Percentiles rank a stretch among this genome's conserved stretches.
Evolutionary conservation across 2,113 vertebrate genomes (phyloP).

Genomic region (Protomyctophum bolini): DNA sequence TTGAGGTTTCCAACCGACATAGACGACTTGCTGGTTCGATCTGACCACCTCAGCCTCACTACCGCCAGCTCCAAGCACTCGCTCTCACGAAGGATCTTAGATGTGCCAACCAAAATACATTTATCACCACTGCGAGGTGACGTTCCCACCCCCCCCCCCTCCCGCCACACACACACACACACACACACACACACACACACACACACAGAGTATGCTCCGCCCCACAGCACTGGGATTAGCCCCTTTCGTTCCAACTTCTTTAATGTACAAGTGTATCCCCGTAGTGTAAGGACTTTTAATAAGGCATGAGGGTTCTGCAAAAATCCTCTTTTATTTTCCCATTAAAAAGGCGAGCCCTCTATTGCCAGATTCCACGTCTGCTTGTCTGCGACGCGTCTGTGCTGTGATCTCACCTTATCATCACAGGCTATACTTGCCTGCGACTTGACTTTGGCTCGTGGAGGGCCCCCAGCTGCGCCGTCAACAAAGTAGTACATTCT

Average conservation of each 20-base stretch:
- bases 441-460: conserved; percentile 11
- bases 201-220: too few species aligned
- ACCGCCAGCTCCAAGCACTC: too few species aligned
- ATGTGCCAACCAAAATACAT: too few species aligned
- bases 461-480: not conserved
- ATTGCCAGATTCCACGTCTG: not conserved
- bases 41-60: too few species aligned
- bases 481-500: conserved; percentile 17
- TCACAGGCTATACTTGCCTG: not conserved
- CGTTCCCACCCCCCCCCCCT: too few species aligned
- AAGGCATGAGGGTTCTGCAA: conserved; percentile 8
- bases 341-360: not conserved
- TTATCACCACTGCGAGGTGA: too few species aligned
- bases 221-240: conserved; percentile 20
- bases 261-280: not conserved
- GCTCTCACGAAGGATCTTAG: too few species aligned
- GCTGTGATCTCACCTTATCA: conserved; percentile 18
- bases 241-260: not conserved
- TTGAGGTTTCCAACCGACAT: too few species aligned
- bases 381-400: not conserved
- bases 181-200: too few species aligned
- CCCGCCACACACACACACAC: too few species aligned
- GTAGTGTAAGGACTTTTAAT: conserved; percentile 6
- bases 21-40: too few species aligned
- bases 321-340: not conserved